Evolutionary conservation across 2,888 invertebrate species (phyloP).

Genomic region (Notocelia uddmanniana): DNA sequence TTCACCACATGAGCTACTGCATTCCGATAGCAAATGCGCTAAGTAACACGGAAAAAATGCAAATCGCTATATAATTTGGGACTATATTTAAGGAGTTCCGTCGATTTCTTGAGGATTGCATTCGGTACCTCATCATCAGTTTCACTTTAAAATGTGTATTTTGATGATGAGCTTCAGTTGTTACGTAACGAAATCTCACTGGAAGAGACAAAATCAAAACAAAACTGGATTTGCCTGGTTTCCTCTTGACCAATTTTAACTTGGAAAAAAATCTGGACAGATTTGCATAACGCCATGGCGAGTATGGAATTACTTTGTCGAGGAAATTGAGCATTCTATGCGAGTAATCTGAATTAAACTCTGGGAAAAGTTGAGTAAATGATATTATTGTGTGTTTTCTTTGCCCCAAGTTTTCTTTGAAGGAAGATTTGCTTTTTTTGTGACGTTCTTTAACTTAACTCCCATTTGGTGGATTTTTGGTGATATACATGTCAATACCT

Average conservation of each 20-base stretch:
- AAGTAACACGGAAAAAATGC: no score
- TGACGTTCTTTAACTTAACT: background rate
- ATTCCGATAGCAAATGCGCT: no score
- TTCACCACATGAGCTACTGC: no score
- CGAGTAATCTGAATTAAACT: slow-evolving; percentile 7
- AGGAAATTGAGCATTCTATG: slow-evolving; percentile 14
- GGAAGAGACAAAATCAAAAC: no score
- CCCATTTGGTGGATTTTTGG: background rate
- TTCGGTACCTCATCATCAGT: no score
- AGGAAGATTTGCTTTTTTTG: background rate
- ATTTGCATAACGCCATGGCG: slow-evolving; percentile 25
- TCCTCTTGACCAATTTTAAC: slow-evolving; percentile 11
- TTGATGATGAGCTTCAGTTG: no score
- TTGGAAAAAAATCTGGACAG: background rate
- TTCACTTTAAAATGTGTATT: no score
- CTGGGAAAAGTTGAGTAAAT: slow-evolving; percentile 12
- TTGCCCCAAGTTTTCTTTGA: background rate
- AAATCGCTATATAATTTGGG: no score
- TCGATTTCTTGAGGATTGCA: no score
- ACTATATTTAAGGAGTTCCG: no score
- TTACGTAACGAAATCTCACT: no score
- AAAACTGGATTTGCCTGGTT: background rate
- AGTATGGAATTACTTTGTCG: slow-evolving; percentile 17
- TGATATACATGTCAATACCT: background rate
- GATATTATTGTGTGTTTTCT: slow-evolving; percentile 9